These are phyloP conservation scores for Peromyscus melanophrys DNA, from an alignment of 2,797 vertebrate species.

Conservation along the genomic window DNA sequence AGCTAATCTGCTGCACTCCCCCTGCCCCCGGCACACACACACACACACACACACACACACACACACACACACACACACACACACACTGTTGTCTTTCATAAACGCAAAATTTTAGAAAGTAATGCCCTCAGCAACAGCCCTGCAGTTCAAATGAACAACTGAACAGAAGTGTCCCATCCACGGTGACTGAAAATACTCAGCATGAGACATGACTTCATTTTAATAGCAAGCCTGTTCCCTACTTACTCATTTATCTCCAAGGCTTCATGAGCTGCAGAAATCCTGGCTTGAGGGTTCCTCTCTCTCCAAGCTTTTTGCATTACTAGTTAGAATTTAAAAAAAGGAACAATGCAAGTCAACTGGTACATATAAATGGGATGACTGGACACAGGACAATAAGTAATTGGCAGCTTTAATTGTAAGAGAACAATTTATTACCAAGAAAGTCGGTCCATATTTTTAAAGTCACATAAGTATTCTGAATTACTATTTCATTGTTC, in stretches of 20 bases:
- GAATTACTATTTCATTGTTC: constrained; percentile 55
- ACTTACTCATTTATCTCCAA: constrained; percentile 99
- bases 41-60: too few species aligned
- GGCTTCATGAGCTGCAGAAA: constrained; percentile 98
- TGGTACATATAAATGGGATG: constrained; percentile 64
- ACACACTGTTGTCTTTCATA: neutral
- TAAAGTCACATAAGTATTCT: constrained; percentile 53
- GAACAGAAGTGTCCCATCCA: constrained; percentile 23
- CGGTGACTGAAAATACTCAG: constrained; percentile 49
- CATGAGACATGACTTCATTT: constrained; percentile 45
- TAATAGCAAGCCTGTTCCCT: constrained; percentile 28
- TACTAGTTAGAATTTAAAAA: constrained; percentile 90
- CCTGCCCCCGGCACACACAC: neutral
- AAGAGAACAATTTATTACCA: constrained; percentile 65
- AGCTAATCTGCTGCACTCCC: neutral
- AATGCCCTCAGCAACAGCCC: neutral
- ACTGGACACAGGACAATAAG: constrained; percentile 59
- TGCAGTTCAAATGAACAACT: constrained; percentile 49
- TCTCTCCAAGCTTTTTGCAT: constrained; percentile 99
- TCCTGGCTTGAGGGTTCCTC: constrained; percentile 98
- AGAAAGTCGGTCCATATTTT: constrained; percentile 58
- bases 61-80: neutral
- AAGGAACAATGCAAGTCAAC: constrained; percentile 73
- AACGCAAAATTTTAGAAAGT: neutral
- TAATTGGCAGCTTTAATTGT: constrained; percentile 68